A percentile compares a stretch with the other conserved stretches of the same genome.
Conservation (phyloP, 2,888 invertebrate species). For the Timema podura region DNA sequence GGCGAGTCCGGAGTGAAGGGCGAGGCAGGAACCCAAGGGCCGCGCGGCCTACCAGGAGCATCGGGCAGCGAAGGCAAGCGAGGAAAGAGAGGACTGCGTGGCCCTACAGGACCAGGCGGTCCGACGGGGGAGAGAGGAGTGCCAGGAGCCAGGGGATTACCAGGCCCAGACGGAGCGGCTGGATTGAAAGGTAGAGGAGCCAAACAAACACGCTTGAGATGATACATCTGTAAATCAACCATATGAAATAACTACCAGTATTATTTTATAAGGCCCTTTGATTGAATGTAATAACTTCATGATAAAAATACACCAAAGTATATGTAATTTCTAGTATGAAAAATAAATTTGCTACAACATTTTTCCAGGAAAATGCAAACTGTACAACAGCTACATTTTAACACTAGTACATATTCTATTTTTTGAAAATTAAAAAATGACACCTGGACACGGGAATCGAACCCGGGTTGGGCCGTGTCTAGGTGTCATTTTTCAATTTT, state of each 20-base stretch:
- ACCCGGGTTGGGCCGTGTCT: too few species aligned
- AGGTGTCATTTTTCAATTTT: too few species aligned
- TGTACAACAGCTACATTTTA: too few species aligned
- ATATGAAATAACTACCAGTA: not conserved
- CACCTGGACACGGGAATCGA: too few species aligned
- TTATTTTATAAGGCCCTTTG: not conserved
- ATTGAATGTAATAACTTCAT: not conserved
- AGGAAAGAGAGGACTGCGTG: constrained; percentile 72
- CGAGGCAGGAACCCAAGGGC: constrained; percentile 66
- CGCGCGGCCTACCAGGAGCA: constrained; percentile 70
- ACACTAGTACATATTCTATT: too few species aligned
- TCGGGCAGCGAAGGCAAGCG: constrained; percentile 76
- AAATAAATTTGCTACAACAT: too few species aligned
- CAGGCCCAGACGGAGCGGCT: constrained; percentile 71
- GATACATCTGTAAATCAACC: too few species aligned
- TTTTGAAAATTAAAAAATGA: too few species aligned
- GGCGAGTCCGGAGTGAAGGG: constrained; percentile 76
- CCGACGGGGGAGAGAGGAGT: constrained; percentile 69
- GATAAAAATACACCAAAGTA: not conserved
- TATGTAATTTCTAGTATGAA: too few species aligned
- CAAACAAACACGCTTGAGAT: too few species aligned
- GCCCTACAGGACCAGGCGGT: constrained; percentile 69
- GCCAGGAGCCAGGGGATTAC: constrained; percentile 61
- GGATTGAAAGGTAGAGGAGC: constrained; percentile 64
- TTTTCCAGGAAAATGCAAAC: too few species aligned